phyloP scores from a whole-genome alignment of 1,140 invertebrate species.

The Neuroterus valhalla region DNA sequence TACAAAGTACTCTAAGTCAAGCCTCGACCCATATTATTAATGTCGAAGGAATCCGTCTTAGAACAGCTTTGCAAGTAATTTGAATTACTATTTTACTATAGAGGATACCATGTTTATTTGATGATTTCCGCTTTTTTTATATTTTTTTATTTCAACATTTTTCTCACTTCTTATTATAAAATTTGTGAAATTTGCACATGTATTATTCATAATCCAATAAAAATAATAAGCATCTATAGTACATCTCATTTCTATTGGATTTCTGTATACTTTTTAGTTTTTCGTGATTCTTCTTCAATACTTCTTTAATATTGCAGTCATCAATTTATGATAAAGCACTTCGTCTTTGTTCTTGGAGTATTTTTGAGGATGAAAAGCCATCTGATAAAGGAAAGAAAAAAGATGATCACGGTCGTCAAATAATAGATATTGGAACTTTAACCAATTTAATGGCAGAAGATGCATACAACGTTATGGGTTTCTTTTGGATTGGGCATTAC shows the following conservation, averaged over 20 bases:
- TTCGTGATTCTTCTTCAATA: no score
- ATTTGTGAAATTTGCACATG: no score
- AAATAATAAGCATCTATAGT: no score
- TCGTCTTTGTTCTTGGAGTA: conserved; percentile 60
- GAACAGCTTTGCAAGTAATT: conserved; percentile 85
- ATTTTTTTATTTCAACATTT: no score
- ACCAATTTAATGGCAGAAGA: conserved; percentile 91
- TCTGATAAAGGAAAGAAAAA: conserved; percentile 71
- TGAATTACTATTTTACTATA: background rate
- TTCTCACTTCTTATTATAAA: no score
- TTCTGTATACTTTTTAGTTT: no score
- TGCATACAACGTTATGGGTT: conserved; percentile 87
- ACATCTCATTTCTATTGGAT: no score
- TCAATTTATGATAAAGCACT: conserved; percentile 80
- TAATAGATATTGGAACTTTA: conserved; percentile 80
- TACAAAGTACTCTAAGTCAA: conserved; percentile 89
- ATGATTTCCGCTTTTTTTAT: background rate
- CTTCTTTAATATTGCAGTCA: conserved; percentile 72
- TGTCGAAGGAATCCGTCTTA: conserved; percentile 86
- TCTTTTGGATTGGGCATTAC: conserved; percentile 90
- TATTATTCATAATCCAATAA: no score
- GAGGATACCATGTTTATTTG: background rate
- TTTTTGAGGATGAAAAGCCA: conserved; percentile 57
- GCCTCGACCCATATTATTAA: conserved; percentile 88
- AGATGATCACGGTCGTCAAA: conserved; percentile 48